Conservation (phyloP, 2,888 invertebrate species). For the Yponomeuta sedellus region DNA sequence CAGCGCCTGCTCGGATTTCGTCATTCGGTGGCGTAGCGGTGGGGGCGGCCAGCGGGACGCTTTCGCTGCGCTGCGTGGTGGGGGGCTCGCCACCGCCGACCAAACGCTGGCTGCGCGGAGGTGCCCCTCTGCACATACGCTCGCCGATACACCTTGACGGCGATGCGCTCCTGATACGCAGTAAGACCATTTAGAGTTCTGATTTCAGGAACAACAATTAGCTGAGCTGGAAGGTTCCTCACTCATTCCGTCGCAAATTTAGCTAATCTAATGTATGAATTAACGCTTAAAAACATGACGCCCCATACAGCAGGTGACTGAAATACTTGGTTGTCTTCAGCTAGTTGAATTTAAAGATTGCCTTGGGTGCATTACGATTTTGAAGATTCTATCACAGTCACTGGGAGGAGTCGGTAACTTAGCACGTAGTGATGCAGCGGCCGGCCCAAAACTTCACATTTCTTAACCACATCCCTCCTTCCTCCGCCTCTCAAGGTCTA, state of each 20-base stretch:
- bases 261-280: no score
- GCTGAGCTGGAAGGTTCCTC: no score
- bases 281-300: no score
- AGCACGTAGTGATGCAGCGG: no score
- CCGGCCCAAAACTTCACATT: no score
- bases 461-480: not conserved
- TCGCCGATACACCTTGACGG: slow-evolving; percentile 80
- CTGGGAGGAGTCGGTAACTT: no score
- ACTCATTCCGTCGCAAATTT: no score
- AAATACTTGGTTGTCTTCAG: no score
- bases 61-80: slow-evolving; percentile 83
- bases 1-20: slow-evolving; percentile 90
- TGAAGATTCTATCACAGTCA: no score
- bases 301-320: no score
- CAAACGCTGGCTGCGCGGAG: slow-evolving; percentile 84
- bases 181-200: slow-evolving; percentile 50
- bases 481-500: slow-evolving; percentile 60
- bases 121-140: slow-evolving; percentile 79
- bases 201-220: not conserved
- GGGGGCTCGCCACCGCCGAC: slow-evolving; percentile 86
- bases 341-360: no score
- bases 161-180: slow-evolving; percentile 80
- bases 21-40: slow-evolving; percentile 86
- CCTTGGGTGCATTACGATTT: no score
- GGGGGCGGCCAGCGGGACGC: slow-evolving; percentile 81